Evolutionary conservation across 2,113 vertebrate species (phyloP).

Genomic region (Bos indicus): DNA sequence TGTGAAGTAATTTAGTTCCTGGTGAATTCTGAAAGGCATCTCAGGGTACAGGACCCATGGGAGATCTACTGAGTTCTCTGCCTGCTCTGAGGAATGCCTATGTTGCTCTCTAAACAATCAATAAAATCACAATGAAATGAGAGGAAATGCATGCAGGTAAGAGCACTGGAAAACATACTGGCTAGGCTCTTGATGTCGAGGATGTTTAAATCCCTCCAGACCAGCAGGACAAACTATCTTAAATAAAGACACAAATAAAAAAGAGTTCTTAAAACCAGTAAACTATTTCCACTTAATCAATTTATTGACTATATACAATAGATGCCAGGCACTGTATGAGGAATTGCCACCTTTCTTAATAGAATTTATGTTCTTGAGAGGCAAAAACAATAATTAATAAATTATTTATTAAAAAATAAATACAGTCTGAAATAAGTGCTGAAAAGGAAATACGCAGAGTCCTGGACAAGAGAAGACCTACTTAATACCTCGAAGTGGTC

Average conservation of each 20-base stretch:
- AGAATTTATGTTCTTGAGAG: not conserved
- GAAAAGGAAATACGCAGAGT: not conserved
- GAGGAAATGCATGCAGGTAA: not conserved
- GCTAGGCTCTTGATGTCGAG: not conserved
- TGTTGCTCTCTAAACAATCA: not conserved
- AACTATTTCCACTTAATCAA: not conserved
- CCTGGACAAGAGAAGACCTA: not conserved
- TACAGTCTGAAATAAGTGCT: not conserved
- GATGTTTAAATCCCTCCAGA: not conserved
- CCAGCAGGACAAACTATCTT: not conserved
- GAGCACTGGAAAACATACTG: not conserved
- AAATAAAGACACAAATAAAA: not conserved
- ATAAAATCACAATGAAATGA: not conserved
- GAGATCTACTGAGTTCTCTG: not conserved
- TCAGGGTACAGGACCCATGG: not conserved
- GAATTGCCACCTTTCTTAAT: not conserved
- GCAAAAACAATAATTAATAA: not conserved
- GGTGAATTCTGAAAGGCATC: not conserved
- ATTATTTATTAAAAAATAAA: not conserved
- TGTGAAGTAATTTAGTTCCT: not conserved
- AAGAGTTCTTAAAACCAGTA: not conserved
- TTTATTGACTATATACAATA: not conserved
- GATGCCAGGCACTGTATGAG: not conserved
- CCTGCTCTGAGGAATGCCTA: not conserved
- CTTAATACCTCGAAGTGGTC: not conserved